phyloP scores from a whole-genome alignment of 1,140 invertebrate species.

The Euschistus heros region DNA sequence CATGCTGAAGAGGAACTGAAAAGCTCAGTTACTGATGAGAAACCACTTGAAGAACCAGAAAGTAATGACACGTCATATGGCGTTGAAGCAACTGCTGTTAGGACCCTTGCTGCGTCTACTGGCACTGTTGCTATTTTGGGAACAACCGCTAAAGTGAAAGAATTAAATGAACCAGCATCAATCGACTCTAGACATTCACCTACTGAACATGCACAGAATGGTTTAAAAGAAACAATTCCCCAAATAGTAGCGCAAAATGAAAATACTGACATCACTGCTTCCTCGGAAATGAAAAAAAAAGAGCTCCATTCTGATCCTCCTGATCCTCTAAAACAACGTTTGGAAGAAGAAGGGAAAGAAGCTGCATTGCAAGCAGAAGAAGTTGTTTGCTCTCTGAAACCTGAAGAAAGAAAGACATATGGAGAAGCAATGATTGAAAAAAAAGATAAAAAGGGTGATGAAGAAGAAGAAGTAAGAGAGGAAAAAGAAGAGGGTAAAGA shows the following conservation, averaged over 20 bases:
- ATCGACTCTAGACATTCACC: background rate
- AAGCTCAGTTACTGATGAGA: conserved; percentile 11
- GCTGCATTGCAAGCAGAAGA: background rate
- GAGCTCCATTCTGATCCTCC: background rate
- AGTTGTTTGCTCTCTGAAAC: background rate
- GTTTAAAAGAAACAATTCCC: background rate
- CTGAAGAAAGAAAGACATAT: background rate
- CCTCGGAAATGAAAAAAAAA: background rate
- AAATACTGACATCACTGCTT: background rate
- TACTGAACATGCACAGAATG: background rate
- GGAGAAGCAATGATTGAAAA: background rate
- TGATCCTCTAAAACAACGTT: background rate
- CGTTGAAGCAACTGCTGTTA: conserved; percentile 31
- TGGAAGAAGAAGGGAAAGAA: background rate
- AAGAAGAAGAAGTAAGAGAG: background rate
- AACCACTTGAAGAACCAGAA: conserved; percentile 26
- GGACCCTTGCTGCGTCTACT: conserved; percentile 29
- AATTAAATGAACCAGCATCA: background rate
- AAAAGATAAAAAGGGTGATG: background rate
- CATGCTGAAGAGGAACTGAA: conserved; percentile 15
- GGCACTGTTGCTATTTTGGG: conserved; percentile 31
- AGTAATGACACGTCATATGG: conserved; percentile 29
- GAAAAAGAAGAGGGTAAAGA: background rate
- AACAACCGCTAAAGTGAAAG: conserved; percentile 29
- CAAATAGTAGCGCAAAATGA: background rate